Evolutionary conservation across 2,113 vertebrate species (phyloP), one percentile per base, ranked within the genome.

Genomic region (cat (Felis catus)): DNA sequence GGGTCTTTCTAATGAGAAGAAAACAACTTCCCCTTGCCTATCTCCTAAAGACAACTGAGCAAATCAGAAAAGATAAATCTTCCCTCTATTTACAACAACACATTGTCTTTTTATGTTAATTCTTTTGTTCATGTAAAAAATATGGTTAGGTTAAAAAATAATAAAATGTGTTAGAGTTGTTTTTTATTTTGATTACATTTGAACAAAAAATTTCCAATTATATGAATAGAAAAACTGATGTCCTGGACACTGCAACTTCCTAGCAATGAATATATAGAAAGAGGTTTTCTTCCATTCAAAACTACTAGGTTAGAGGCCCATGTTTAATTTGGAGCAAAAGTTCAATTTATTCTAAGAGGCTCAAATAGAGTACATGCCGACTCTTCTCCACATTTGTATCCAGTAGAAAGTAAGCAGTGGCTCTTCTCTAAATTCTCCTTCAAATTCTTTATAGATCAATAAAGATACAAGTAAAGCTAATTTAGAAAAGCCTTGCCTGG

Each of bases 1-100:
- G 89, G 41, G 23, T 96, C 70, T 41, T 51, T 74, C 31, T 83
- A 94, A 95, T 84, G 91, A 96, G 68, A 87, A 89, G 71, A 73
- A 68, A 68, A 48, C 48, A 80, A 3, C 3, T 1, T 2, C 23
- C 2, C 23, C 21, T 70, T 36, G 4, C 23, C 70, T 58, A 27
- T 36, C 80, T 39, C 15, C 55, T 84, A 76, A 73, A 96, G 9
- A 65, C 9, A 48, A 88, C 2, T 53, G 31, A 63, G 4, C 8
- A 66, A 27, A 66, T 39, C 33, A 91, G 91, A 86, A 2, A 83
- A 36, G 7, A 48, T 13, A 81, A 85, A 68, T 21, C n/a, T 84
- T 63, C 23, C 41, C 53, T 90, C 41, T 53, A 9, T 45, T 53
- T 45, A 70, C 11, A 91, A 36, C 14, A 73, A 29, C 4, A 74